These are phyloP conservation scores for Homalodisca vitripennis DNA, from an alignment of 1,140 invertebrate genomes.

Conservation along the genomic window DNA sequence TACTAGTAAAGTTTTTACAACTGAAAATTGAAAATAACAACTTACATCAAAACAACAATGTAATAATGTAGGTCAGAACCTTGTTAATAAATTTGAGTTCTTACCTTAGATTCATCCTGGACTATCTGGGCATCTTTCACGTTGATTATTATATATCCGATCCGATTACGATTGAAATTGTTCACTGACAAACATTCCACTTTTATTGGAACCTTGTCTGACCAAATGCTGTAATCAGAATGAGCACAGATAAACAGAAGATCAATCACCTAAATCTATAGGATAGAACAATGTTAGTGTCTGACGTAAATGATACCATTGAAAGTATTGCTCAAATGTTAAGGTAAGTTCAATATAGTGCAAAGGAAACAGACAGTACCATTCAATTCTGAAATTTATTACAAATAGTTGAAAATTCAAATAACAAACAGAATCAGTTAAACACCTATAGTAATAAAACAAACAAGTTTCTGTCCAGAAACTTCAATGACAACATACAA, in stretches of 20 bases:
- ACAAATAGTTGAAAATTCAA: neutral
- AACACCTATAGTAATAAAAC: neutral
- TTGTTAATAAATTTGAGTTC: neutral
- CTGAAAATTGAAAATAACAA: no score
- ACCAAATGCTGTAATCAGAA: conserved; percentile 39
- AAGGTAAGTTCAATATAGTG: no score
- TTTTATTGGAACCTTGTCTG: conserved; percentile 36
- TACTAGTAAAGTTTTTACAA: no score
- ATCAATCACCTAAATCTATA: no score
- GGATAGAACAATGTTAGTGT: no score
- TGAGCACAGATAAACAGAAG: no score
- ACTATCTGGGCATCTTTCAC: conserved; percentile 38
- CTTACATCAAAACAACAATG: no score
- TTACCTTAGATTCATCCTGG: conserved; percentile 10
- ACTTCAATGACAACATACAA: neutral
- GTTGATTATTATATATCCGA: conserved; percentile 39
- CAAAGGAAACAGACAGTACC: no score
- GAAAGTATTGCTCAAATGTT: no score
- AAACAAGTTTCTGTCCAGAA: neutral
- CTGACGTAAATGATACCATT: no score
- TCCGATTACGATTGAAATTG: conserved; percentile 21
- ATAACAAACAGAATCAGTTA: neutral
- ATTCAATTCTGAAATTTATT: no score
- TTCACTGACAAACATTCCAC: conserved; percentile 37
- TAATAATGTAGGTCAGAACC: no score